These are phyloP conservation scores for Drosophila bipectinata DNA, from an alignment of 1,140 invertebrate species.

Conservation along the genomic window DNA sequence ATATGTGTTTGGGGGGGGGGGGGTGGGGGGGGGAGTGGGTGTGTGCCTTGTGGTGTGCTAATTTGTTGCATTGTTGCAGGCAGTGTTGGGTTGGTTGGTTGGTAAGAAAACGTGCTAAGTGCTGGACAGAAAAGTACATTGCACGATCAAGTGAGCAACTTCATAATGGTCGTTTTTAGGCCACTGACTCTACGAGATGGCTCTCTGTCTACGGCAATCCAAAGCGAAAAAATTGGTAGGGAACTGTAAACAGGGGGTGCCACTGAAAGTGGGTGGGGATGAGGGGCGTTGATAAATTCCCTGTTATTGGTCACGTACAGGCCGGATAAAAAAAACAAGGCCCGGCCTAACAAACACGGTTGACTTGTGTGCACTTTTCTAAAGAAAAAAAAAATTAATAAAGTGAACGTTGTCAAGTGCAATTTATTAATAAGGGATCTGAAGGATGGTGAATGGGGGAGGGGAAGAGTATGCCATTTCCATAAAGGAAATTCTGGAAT, in stretches of 20 bases:
- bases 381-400: conserved; percentile 70
- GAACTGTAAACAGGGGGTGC: background rate
- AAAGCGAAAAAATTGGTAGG: background rate
- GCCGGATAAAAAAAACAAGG: background rate
- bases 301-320: conserved; percentile 78
- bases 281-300: conserved; percentile 48
- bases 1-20: background rate
- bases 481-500: no score
- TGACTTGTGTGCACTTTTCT: conserved; percentile 77
- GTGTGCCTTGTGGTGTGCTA: conserved; percentile 26
- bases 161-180: conserved; percentile 76
- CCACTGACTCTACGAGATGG: conserved; percentile 75
- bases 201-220: conserved; percentile 35
- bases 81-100: conserved; percentile 6
- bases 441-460: background rate
- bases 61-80: conserved; percentile 46
- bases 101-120: conserved; percentile 63
- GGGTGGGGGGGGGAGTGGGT: background rate
- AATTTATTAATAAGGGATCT: conserved; percentile 65
- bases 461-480: background rate
- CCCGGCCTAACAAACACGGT: conserved; percentile 14
- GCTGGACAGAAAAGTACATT: conserved; percentile 77
- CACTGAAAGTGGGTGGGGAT: background rate
- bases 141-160: conserved; percentile 83
- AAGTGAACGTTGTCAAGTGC: conserved; percentile 77